phyloP scores from a whole-genome alignment of 2,113 vertebrate species.

The Cairina moschata region DNA sequence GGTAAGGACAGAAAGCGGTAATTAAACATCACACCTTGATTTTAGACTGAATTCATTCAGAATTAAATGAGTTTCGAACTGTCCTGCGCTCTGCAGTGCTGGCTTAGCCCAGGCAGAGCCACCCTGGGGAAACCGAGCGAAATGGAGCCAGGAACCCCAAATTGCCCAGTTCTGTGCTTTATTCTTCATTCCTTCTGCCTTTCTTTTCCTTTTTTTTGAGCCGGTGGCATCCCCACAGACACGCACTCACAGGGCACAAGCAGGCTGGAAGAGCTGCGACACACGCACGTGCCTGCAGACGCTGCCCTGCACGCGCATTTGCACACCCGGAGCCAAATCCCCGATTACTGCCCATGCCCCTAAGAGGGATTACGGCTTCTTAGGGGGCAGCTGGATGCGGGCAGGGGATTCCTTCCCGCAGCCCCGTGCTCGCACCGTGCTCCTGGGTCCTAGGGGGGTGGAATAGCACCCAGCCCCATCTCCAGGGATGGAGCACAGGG shows the following conservation, averaged over 20 bases:
- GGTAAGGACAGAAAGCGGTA: background rate
- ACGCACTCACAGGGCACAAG: background rate
- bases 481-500: background rate
- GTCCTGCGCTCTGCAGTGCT: background rate
- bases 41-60: background rate
- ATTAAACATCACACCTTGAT: background rate
- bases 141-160: background rate
- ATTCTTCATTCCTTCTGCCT: background rate
- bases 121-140: background rate
- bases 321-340: background rate
- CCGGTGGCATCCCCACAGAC: rapidly evolving
- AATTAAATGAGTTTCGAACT: background rate
- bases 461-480: background rate
- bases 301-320: background rate
- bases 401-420: background rate
- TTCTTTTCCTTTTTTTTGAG: background rate
- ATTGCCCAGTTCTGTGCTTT: background rate
- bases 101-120: background rate
- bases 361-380: slow-evolving; percentile 26
- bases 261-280: background rate
- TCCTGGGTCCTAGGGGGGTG: rapidly evolving
- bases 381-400: background rate
- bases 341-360: background rate
- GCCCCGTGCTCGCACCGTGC: rapidly evolving
- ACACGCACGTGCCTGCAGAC: background rate